Percentiles rank a stretch among this genome's conserved stretches.
Evolutionary conservation across 2,888 invertebrate genomes (phyloP).

Genomic region (Philereme transversata): DNA sequence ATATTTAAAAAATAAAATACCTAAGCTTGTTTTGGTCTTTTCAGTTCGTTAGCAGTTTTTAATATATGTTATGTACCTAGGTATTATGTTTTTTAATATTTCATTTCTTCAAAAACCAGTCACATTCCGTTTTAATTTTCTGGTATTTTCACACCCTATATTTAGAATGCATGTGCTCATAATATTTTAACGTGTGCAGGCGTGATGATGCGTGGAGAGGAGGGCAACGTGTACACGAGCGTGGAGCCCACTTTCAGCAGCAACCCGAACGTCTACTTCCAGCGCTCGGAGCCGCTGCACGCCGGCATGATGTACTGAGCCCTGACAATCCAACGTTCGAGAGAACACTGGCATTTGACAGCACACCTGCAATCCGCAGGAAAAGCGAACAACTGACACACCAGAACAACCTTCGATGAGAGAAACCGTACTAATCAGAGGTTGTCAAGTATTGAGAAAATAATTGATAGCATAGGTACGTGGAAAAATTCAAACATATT

Average conservation of each 20-base stretch:
- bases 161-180: constrained; percentile 20
- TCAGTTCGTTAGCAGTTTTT: too few species aligned
- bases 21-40: too few species aligned
- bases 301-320: constrained; percentile 95
- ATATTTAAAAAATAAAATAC: too few species aligned
- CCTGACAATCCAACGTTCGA: constrained; percentile 79
- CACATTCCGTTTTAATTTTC: too few species aligned
- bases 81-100: too few species aligned
- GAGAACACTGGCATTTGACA: constrained; percentile 80
- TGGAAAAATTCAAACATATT: too few species aligned
- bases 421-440: too few species aligned
- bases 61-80: too few species aligned
- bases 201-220: constrained; percentile 91
- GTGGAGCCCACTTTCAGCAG: constrained; percentile 93
- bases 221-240: constrained; percentile 93
- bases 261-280: constrained; percentile 96
- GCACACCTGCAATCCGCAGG: constrained; percentile 41
- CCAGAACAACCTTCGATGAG: not conserved
- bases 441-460: too few species aligned
- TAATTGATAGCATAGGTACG: too few species aligned
- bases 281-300: constrained; percentile 91
- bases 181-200: constrained; percentile 72
- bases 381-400: not conserved
- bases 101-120: too few species aligned
- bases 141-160: too few species aligned